Conservation (phyloP, 2,113 vertebrate species). For the Forbesichthys agassizii region DNA sequence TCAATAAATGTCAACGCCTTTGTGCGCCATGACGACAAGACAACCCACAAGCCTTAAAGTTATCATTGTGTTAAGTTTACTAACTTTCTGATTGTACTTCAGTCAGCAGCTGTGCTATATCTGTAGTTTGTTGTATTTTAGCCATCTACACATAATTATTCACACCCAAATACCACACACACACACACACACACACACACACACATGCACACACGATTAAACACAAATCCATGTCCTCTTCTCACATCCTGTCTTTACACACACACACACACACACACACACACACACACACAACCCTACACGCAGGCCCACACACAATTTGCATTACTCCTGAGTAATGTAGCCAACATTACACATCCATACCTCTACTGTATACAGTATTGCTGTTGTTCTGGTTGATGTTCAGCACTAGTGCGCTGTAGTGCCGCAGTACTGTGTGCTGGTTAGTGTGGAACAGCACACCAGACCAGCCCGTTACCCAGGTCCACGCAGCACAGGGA, state of each 20-base stretch:
- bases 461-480: constrained; percentile 46
- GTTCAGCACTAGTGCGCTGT: too few species aligned
- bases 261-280: constrained; percentile 11
- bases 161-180: not conserved
- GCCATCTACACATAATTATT: too few species aligned
- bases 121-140: too few species aligned
- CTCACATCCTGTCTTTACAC: constrained; percentile 19
- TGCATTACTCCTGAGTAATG: constrained; percentile 41
- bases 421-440: too few species aligned
- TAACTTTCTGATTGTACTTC: too few species aligned
- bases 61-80: too few species aligned
- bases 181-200: constrained; percentile 17
- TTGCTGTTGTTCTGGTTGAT: constrained; percentile 21
- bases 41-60: too few species aligned
- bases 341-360: constrained; percentile 48
- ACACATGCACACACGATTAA: constrained; percentile 4
- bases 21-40: too few species aligned
- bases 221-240: constrained; percentile 1
- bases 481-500: constrained; percentile 57
- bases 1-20: too few species aligned
- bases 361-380: constrained; percentile 23
- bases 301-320: constrained; percentile 19
- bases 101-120: too few species aligned
- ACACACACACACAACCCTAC: constrained; percentile 13
- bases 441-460: constrained; percentile 32